Evolutionary conservation across 2,797 vertebrate genomes (phyloP), one percentile per base, ranked within the genome.

Genomic region (Gymnoscopelus microlampas): DNA sequence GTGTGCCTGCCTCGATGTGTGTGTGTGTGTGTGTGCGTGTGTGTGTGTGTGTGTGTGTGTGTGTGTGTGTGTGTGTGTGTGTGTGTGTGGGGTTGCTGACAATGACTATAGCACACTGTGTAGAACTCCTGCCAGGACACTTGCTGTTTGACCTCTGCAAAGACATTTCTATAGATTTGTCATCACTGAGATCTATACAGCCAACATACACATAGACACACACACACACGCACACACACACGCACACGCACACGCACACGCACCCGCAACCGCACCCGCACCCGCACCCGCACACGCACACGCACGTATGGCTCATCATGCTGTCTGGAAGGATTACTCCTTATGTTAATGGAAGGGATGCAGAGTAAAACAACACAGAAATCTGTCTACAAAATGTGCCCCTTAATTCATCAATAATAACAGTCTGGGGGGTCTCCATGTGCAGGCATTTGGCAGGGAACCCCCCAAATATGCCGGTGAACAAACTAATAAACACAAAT

Each of bases 101-200:
- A 29, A 85, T 63, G 89, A 91, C 87, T 82, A 61, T 35, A 83
- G 88, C 91, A 86, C 89, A 85, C 81, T 80, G 79, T 76, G 63
- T 65, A 63, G 69, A 74, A 8, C 81, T 79, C 73, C 71, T 63
- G 76, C 74, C 85, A 81, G 81, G 63, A 66, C 79, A 51, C 76
- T 78, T 74, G 13, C 58, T 23, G 39, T 80, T 79, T 90, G 91
- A 91, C 91, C 92, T 92, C 87, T 78, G 89, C 89, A 90, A 86
- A 76, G 48, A 64, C 81, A 89, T 92, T 90, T 83, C 83, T 86
- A 90, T 91, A 87, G 86, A 91, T 90, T 83, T 64, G 76, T 78
- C 81, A 58, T 58, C 56, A 3, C 12, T 35, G 13, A 3, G 13
- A 59, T 44, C 39, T 44, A 44, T 44, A 10, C 23, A 54, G n/a